phyloP scores from a whole-genome alignment of 1,140 invertebrate genomes.

The Drosophila pallidifrons region DNA sequence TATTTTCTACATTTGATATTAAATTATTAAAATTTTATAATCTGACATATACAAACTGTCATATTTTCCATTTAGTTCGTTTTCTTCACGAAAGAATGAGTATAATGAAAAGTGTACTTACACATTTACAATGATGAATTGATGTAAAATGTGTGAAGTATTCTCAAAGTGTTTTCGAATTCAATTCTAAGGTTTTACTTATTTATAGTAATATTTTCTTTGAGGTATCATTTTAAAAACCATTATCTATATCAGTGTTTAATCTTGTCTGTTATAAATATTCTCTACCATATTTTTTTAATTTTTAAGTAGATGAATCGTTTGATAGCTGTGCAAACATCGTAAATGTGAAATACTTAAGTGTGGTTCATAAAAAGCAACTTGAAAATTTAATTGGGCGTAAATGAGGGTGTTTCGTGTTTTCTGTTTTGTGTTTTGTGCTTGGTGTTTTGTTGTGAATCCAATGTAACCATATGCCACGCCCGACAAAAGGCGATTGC shows the following conservation, averaged over 20 bases:
- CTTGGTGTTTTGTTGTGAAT: slow-evolving; percentile 24
- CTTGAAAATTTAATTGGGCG: slow-evolving; percentile 77
- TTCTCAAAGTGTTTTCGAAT: no score
- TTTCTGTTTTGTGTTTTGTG: slow-evolving; percentile 1
- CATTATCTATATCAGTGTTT: not conserved
- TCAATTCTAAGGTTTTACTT: no score
- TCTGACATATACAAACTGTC: no score
- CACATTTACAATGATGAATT: no score
- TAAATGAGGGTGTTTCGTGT: slow-evolving; percentile 78
- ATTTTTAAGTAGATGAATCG: not conserved
- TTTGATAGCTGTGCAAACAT: not conserved
- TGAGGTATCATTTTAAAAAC: not conserved
- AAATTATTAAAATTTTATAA: no score
- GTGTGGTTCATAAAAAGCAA: slow-evolving; percentile 63
- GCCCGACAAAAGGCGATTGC: slow-evolving; percentile 51
- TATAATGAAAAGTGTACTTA: no score
- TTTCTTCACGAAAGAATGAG: no score
- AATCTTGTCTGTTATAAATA: not conserved
- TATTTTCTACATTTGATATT: no score
- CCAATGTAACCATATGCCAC: slow-evolving; percentile 70
- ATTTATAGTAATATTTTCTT: no score
- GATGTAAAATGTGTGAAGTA: no score
- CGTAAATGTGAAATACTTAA: slow-evolving; percentile 22
- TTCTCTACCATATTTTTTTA: not conserved
- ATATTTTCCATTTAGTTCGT: no score